Conservation (phyloP, 2,113 vertebrate species). For the Leptocoma aspasia region DNA sequence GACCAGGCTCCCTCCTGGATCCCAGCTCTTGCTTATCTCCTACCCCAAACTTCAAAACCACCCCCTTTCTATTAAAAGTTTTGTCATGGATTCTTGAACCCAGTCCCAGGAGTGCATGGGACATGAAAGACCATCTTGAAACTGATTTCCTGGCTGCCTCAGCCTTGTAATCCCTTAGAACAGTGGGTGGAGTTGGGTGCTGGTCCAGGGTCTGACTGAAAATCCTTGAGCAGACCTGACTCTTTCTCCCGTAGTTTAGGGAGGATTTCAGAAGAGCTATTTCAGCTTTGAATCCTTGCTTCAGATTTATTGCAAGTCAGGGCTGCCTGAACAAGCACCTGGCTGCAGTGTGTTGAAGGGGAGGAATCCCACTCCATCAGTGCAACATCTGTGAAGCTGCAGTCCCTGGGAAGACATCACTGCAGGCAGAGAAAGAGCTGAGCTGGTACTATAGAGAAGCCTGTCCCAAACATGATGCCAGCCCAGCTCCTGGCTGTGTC, state of each 20-base stretch:
- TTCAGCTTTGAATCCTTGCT: neutral
- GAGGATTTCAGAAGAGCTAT: neutral
- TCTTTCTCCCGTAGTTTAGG: neutral
- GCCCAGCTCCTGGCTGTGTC: neutral
- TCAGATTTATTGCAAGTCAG: neutral
- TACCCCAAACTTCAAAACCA: neutral
- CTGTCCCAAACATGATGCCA: neutral
- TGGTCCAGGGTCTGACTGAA: neutral
- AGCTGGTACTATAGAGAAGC: neutral
- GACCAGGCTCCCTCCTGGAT: neutral
- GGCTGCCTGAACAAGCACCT: neutral
- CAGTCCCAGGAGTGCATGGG: neutral
- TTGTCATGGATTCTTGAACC: neutral
- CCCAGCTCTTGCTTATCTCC: neutral
- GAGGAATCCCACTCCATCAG: neutral
- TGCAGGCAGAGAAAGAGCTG: neutral
- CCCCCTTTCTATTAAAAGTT: neutral
- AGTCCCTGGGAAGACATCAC: fast-evolving
- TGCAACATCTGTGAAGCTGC: neutral
- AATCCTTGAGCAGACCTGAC: neutral
- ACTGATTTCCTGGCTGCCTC: neutral
- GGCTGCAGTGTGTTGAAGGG: neutral
- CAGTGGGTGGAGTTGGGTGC: neutral
- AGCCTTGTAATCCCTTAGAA: neutral
- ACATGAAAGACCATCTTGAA: neutral